Evolutionary conservation across 2,113 vertebrate species (phyloP), one percentile per base, ranked within the genome.

Genomic region (Syrrhaptes paradoxus): DNA sequence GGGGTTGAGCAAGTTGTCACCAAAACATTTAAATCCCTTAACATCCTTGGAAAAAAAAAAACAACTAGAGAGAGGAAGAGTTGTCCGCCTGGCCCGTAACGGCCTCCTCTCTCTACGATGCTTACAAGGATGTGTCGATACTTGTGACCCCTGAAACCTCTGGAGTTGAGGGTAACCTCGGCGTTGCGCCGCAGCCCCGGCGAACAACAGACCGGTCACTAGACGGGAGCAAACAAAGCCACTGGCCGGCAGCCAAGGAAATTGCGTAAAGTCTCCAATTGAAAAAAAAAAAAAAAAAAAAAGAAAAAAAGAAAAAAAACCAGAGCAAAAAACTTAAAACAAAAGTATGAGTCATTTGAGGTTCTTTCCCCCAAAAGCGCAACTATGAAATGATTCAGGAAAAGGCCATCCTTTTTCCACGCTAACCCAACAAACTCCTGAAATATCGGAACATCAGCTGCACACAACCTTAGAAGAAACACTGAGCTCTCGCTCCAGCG

Each of bases 271-370:
- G 62, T 85, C 91, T 81, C 89, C 95, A 93, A 97, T 86, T 67
- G 67, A 87, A 76, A 95, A 86, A 73, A 28, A 24, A 38, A n/a
- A 61, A 52, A 26, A n/a, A 17, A 22, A 34, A 22, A 5, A 10
- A 58, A 55, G 5, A 4, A 14, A 15, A 32, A 38, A 28, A 25
- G 10, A 38, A 38, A 38, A 38, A 38, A 38, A 38, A 5, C 12
- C 41, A 14, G 9, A 92, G 85, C 77, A 61, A 43, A 89, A 92
- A 78, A 25, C 87, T 76, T 89, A 48, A 83, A 93, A 93, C 76
- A 92, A 91, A 97, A 89, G 92, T 14, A 61, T 90, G 81, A 97
- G 96, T 92, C 95, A 91, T 88, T 97, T 97, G 77, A 97, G 90
- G 66, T 97, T 96, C 94, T 97, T 97, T 96, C 95, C 89, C 89